Percentiles rank a stretch among this genome's conserved stretches.
Conservation (phyloP, 2,113 vertebrate species). For the Pachyramphus minor region DNA sequence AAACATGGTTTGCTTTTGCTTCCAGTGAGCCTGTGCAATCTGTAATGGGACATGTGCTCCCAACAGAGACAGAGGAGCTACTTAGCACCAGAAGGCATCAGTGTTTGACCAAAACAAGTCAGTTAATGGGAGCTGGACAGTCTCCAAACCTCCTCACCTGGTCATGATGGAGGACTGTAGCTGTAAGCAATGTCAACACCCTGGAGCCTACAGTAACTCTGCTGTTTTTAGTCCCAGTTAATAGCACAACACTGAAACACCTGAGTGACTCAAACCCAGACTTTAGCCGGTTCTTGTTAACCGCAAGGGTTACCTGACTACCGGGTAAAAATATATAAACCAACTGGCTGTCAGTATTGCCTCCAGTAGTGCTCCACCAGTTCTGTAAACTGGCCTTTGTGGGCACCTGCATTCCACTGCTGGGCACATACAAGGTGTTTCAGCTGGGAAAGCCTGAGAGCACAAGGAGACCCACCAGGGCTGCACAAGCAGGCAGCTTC, state of each 20-base stretch:
- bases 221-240: neutral
- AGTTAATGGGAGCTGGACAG: neutral
- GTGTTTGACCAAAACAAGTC: neutral
- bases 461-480: neutral
- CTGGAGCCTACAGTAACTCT: neutral
- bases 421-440: neutral
- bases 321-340: slow-evolving; percentile 2
- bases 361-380: neutral
- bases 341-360: neutral
- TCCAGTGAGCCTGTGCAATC: neutral
- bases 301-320: slow-evolving; percentile 1
- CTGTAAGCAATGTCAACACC: neutral
- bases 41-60: neutral
- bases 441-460: neutral
- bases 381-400: neutral
- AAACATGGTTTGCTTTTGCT: neutral
- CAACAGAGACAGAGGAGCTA: neutral
- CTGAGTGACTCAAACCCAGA: neutral
- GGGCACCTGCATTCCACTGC: neutral
- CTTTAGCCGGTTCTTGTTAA: neutral
- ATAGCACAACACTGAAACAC: neutral
- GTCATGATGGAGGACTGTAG: neutral
- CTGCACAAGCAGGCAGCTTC: neutral
- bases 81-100: neutral
- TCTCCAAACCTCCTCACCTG: neutral